A percentile compares a stretch with the other conserved stretches of the same genome.
phyloP scores from a whole-genome alignment of 2,113 vertebrate genomes.

The Athene cunicularia region DNA sequence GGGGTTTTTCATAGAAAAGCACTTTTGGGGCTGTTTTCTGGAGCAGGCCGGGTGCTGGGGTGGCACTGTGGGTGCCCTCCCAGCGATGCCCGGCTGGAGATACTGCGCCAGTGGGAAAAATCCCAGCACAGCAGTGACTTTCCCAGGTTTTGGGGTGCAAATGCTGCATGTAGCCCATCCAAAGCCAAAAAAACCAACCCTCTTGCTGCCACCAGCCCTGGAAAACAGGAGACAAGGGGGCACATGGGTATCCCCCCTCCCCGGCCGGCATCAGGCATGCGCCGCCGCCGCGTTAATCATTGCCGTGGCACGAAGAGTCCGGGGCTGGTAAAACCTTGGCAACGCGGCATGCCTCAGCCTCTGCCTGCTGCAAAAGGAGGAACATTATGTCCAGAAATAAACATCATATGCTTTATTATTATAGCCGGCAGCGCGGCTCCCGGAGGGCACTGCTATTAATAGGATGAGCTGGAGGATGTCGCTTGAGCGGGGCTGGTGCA shows the following conservation, averaged over 20 bases:
- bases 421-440: background rate
- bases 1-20: background rate
- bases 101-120: fast-evolving
- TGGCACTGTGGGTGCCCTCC: fast-evolving
- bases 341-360: slow-evolving; percentile 3
- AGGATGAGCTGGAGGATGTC: background rate
- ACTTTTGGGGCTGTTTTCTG: background rate
- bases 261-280: background rate
- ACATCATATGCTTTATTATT: background rate
- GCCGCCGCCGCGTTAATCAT: background rate
- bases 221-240: background rate
- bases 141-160: background rate
- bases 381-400: slow-evolving; percentile 59
- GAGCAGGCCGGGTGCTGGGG: background rate
- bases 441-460: slow-evolving; percentile 18
- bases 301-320: background rate
- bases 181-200: background rate
- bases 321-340: slow-evolving; percentile 49
- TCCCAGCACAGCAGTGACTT: fast-evolving
- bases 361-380: background rate
- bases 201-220: background rate
- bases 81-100: fast-evolving
- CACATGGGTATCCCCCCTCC: background rate
- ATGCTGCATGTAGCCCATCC: fast-evolving
- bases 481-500: background rate